Evolutionary conservation across 2,888 invertebrate genomes (phyloP).

Genomic region (Tanypteryx hageni): DNA sequence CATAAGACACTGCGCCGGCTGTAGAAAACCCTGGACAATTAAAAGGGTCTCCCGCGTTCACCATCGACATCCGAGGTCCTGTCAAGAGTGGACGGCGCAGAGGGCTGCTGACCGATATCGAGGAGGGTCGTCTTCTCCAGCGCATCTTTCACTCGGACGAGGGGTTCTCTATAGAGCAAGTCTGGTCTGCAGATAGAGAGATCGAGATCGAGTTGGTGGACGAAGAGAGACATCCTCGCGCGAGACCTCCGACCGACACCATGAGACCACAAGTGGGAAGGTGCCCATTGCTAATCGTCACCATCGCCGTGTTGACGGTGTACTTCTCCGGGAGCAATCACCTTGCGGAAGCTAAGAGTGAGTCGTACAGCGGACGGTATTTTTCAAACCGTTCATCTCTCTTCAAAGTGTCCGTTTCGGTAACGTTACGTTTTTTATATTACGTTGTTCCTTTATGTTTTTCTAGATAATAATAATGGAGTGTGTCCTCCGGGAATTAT

Average conservation of each 20-base stretch:
- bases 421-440: too few relatives aligned
- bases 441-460: too few relatives aligned
- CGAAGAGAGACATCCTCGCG: background rate
- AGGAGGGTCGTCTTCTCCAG: background rate
- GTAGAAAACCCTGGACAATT: background rate
- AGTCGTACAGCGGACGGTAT: background rate
- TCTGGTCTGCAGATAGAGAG: background rate
- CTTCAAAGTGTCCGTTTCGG: too few relatives aligned
- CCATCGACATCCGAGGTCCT: background rate
- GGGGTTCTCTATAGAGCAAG: background rate
- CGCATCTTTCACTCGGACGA: background rate
- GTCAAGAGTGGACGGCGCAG: background rate
- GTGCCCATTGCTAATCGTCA: background rate
- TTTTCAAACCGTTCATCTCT: background rate
- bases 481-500: too few relatives aligned
- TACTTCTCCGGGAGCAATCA: background rate
- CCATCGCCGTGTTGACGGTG: slow-evolving; percentile 46
- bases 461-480: too few relatives aligned
- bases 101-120: background rate
- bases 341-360: slow-evolving; percentile 48
- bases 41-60: background rate
- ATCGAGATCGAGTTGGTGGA: background rate
- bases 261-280: slow-evolving; percentile 33
- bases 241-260: background rate
- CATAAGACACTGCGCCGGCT: slow-evolving; percentile 20